Base-by-base conservation (phyloP, 2,113 vertebrate species). In the Centropus unirufus region DNA sequence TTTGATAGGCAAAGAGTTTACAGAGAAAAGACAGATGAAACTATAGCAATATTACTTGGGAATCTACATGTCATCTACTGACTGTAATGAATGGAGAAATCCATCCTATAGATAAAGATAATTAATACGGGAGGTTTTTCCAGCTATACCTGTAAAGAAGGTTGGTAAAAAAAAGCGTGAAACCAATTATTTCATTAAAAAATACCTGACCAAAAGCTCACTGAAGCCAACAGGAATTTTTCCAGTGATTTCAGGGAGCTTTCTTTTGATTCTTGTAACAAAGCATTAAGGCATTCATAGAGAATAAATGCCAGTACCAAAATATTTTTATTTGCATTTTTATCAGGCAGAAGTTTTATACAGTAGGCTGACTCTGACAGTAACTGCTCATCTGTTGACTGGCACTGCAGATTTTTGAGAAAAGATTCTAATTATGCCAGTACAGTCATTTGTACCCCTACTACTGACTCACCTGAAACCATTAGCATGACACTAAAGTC, bases 81-180 rank as follows among this genome's bases (percentile, higher is more conserved):
- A 87, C 20, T 81, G 40, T 90, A 92, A 81, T 68, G 75, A 69
- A 58, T 1, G 3, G 51, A 62, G 36, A 74, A 20, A 93, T 46
- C 14, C 11, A 23, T 72, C 61, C 83, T 61, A 80, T 8, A 78
- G 13, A 75, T 67, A 74, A 86, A 83, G 19, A 14, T 57, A 74
- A 87, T 81, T 92, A 83, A 83, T 52, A 54, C 19, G 19, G 80
- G 79, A 74, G 42, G 23, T 77, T 97, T 89, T 78, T 75, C 21
- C 24, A 64, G 24, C 36, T 81, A 18, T 84, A 61, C 78, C 78
- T 89, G 44, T 27, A 82, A 44, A 85, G 34, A 63, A 90, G 27
- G 0, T 30, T 91, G 81, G 34, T 32, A 27, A 73, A 89, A 91
- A 91, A 88, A 72, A 73, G 7, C 27, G n/a, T 64, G n/a, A 89